Evolutionary conservation across 23 tunicate species (phyloP), one percentile per base, ranked within the genome.

Genomic region (Botrylloides violaceus): DNA sequence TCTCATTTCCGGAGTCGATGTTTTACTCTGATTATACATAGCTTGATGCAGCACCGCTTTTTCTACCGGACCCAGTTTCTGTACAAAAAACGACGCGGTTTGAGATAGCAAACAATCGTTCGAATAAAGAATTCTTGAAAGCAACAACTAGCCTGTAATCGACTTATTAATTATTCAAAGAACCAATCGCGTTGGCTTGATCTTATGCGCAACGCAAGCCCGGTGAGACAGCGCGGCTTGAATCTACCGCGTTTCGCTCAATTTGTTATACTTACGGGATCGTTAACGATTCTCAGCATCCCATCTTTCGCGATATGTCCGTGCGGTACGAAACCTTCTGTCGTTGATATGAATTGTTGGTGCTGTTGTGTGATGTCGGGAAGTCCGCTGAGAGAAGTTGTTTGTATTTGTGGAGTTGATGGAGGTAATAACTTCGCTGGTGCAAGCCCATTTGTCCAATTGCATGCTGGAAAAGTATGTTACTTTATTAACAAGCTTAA

Each of bases 21-120:
- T 66, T 59, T 68, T 86, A 23, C 61, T 68, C 57, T 75, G 81
- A 39, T 35, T 68, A 29, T 66, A 75, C 32, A 86, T 61, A 34
- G 94, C 94, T 59, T 86, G 81, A 5, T 86, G 71, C 63, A 80
- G 70, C 21, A 86, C 77, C 18, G 94, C 94, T 57, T 80, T 86
- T 49, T 86, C 94, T 21, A 86, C 94, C 2, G 94, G 94, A 34
- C 94, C 94, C 25, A 86, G 65, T 83, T 86, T 68, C 72, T 33
- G 61, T 21, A 55, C 19, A 30, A 23, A 23, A 72, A 31, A 58
- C 26, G 7, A 31, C 30, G 19, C 53, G 53, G 15, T 7, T 15
- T 9, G 9, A 43, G 15, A 43, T 7, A 9, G 15, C 53, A 9
- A 43, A 43, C 53, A 43, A 43, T 43, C 15, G 53, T 9, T 43